A percentile compares a stretch with the other conserved stretches of the same genome.
phyloP scores from a whole-genome alignment of 2,888 invertebrate genomes.

The Alcis repandata region DNA sequence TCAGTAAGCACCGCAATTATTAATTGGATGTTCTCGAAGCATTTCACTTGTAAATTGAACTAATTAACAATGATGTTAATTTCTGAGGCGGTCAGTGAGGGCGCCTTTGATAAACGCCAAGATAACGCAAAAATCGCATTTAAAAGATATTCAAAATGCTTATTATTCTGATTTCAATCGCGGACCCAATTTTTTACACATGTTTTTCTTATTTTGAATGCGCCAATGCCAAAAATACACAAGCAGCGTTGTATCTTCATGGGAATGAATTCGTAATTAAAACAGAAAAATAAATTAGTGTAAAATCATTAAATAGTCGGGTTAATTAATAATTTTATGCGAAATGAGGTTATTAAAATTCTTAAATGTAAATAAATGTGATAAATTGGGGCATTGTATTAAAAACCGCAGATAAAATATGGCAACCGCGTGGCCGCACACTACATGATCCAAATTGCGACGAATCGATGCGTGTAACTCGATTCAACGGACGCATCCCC shows the following conservation, averaged over 20 bases:
- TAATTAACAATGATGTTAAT: slow-evolving; percentile 48
- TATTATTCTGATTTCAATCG: slow-evolving; percentile 44
- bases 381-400: slow-evolving; percentile 26
- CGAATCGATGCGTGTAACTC: slow-evolving; percentile 72
- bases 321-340: slow-evolving; percentile 8
- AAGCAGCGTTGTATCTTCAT: slow-evolving; percentile 39
- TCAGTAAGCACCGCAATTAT: slow-evolving; percentile 41
- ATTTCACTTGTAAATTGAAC: slow-evolving; percentile 46
- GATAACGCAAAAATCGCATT: slow-evolving; percentile 46
- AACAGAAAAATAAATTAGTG: slow-evolving; percentile 32
- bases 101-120: slow-evolving; percentile 43
- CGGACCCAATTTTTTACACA: slow-evolving; percentile 38
- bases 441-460: slow-evolving; percentile 54
- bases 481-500: slow-evolving; percentile 77
- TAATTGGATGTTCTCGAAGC: slow-evolving; percentile 41
- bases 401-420: slow-evolving; percentile 26
- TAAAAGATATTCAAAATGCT: slow-evolving; percentile 35
- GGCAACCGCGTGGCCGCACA: slow-evolving; percentile 36
- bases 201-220: slow-evolving; percentile 21
- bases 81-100: slow-evolving; percentile 39
- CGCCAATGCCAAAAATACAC: slow-evolving; percentile 35
- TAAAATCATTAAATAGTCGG: slow-evolving; percentile 3
- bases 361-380: not conserved
- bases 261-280: slow-evolving; percentile 45
- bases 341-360: slow-evolving; percentile 22